Base-by-base conservation (phyloP, 1,140 invertebrate genomes). In the Drosophila ogumai region DNA sequence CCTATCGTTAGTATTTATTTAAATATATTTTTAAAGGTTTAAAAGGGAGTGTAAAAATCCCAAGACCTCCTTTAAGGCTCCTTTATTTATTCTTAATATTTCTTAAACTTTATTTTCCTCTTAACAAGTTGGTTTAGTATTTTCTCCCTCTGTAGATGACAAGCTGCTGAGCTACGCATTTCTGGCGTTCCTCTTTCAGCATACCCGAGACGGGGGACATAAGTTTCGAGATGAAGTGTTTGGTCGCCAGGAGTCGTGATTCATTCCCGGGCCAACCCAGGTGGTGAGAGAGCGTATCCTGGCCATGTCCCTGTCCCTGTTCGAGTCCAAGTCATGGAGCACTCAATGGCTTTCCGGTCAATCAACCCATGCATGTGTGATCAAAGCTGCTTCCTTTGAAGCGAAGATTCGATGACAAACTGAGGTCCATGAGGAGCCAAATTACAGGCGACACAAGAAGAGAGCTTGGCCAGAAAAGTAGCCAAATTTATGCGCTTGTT, bases 401-500 rank as follows among this genome's bases (percentile, higher is more conserved):
- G 8, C 22, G 10, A 19, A 25, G 44, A 28, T 61, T 46, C 54
- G 66, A 49, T 67, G 55, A 67, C 72, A 75, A 76, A 67, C 72
- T 28, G 28, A 34, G 60, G 28, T 31, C 52, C 64, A 81, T 66
- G 77, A 69, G 57, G 38, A 57, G 43, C 56, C 38, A 60, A 76
- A 86, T 87, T 79, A 86, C 67, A 66, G 74, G 54, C 65, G 79
- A 81, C 81, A 81, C 75, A 67, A 71, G 66, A 52, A 17, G 25
- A 28, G 25, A 28, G 43, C 52, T 58, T 43, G 46, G 47, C 36
- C 31, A 13, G 40, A 13, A 63, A 59, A 44, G 28, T 57, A 36
- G 36, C 41, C 49, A 82, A 84, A 87, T 87, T 87, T 87, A 87
- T 87, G 84, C 80, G 65, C 84, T 87, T 87, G 84, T 87, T 87